Base-by-base conservation (phyloP, 1,140 invertebrate species). In the Riptortus pedestris region DNA sequence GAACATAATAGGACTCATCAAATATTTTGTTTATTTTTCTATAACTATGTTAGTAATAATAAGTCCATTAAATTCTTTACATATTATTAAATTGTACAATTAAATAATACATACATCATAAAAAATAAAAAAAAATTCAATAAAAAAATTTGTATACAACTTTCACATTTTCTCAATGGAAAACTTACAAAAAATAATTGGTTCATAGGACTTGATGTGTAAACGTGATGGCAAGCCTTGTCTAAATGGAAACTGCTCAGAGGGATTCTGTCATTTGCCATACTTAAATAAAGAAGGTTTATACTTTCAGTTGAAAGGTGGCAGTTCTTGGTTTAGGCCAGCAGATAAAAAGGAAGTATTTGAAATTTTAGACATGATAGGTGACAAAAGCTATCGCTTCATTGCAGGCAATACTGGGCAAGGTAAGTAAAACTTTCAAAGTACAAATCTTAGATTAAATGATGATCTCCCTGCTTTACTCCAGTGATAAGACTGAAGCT, bases 361-460 rank as follows among this genome's bases (percentile, higher is more conserved):
- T 29, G 66, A 69, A 52, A 55, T 70, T 26, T 28, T 67, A 14
- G 62, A 67, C 62, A 65, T 68, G 62, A 62, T 60, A 11, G 67
- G 62, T 14, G 59, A 69, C 28, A 69, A 71, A 9, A 73, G 71
- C 51, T 87, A 84, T 66, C 76, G 79, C 67, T 68, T 86, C 2
- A 76, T 85, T 14, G 81, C 81, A 24, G 85, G 85, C 48, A 86
- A 86, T 69, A 86, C 85, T 2, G 83, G 79, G 16, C 80, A 81
- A 73, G 85, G 85, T 85, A 69, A 38, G 14, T 38, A 38, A n/a
- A n/a, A n/a, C n/a, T n/a, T n/a, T n/a, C n/a, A n/a, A n/a, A n/a
- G n/a, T n/a, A n/a, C n/a, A n/a, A n/a, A 43, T 9, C n/a, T n/a
- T 43, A 11, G n/a, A 43, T 43, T 11, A 43, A 43, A 43, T 43